Evolutionary conservation across 2,113 vertebrate species (phyloP), one percentile per base, ranked within the genome.

Genomic region (Ornithorhynchus anatinus): DNA sequence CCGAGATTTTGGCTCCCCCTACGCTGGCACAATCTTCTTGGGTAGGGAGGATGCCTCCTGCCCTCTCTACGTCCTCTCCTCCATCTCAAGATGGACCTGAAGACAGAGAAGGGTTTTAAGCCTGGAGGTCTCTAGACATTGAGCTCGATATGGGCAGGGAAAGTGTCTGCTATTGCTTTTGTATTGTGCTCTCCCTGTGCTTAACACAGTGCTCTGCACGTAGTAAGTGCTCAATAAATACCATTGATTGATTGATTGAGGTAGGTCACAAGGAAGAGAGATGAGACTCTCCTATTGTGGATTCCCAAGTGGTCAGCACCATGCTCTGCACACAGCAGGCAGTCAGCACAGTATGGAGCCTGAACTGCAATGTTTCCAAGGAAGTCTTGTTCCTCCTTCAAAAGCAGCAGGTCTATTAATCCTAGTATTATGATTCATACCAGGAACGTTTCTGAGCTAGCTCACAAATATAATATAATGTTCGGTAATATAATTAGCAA

Each of bases 401-500:
- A 73, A 83, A 68, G 9, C 8, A 27, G 22, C 51, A 84, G 60
- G 61, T 72, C 31, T 79, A 58, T 61, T 19, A 74, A 76, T 81
- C 69, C n/a, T 73, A 66, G 62, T 82, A 43, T 67, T 79, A 80
- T 60, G 20, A 53, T 85, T 89, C 71, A 76, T 81, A 82, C 36
- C 56, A 75, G 80, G 61, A 43, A 76, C 77, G 80, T 75, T 80
- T 89, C 62, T 76, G 32, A 48, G 75, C 54, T 63, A 78, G 69
- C 74, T 89, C 56, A 62, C 48, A 78, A 75, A 69, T 83, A 72
- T 22, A 48, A 62, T 73, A 22, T 29, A 62, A 39, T 50, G 13
- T 64, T 84, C 1, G 5, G 51, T 57, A 75, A 86, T 74, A 79
- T 86, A 89, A 85, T 88, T 79, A 89, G 69, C 75, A 88, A 69